Base-by-base conservation (phyloP, 2,797 vertebrate species). In the Erithacus rubecula region DNA sequence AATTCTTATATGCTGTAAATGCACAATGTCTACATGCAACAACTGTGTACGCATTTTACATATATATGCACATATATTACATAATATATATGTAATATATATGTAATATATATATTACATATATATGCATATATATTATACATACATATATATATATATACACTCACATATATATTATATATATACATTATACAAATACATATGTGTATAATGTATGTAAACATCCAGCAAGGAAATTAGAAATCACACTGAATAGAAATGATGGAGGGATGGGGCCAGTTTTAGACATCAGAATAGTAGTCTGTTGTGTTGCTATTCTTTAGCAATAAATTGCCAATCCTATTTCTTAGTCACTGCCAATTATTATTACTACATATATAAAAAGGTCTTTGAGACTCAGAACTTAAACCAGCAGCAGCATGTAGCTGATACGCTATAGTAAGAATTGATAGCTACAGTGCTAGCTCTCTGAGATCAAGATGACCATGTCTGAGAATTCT, bases 161-260 rank as follows among this genome's bases (percentile, higher is more conserved):
- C n/a, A 43, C 41, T n/a, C n/a, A n/a, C n/a, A n/a, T n/a, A 43
- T 43, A 18, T 43, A 19, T 19, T 43, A 9, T 18, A 43, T 43
- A 43, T 43, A 43, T 43, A 43, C 19, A n/a, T 43, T 43, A 43
- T 18, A 43, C 17, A 43, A 17, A 43, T 32, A 30, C 17, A 32
- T 32, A 9, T 1, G 1, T 26, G 11, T 20, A 29, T 11, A 37
- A n/a, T 4, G 1, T 30, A 29, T 22, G 23, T 7, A 46, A 20
- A 32, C 1, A 8, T 74, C 51, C 16, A 43, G 18, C 17, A 47
- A 52, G 4, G 27, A 30, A 74, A 20, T 52, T 52, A 20, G 18
- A 53, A 53, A 53, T 32, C 29, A 12, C 51, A 51, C 14, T 29
- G 4, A 60, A 43, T n/a, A 17, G 29, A 69, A 74, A 69, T 30